Conservation (phyloP, 2,797 vertebrate genomes). For the Echeneis naucrates region DNA sequence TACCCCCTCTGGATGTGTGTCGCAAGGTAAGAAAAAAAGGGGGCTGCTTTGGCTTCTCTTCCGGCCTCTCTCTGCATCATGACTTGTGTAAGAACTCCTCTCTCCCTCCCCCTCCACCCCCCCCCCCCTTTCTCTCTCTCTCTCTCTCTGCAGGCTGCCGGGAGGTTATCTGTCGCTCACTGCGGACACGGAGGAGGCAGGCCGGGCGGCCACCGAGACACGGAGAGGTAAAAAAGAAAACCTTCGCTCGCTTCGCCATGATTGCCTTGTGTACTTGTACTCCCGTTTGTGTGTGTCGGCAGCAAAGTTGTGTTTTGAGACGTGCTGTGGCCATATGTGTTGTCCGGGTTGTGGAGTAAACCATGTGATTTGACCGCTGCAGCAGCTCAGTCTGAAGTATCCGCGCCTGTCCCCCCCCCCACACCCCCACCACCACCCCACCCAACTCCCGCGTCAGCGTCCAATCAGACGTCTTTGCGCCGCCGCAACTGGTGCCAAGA, state of each 20-base stretch:
- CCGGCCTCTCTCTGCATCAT: conserved; percentile 59
- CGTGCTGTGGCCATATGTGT: background rate
- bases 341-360: conserved; percentile 15
- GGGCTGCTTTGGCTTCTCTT: conserved; percentile 51
- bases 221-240: conserved; percentile 69
- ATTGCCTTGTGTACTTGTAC: background rate
- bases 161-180: conserved; percentile 43
- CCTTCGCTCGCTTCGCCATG: conserved; percentile 14
- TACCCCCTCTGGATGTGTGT: conserved; percentile 75
- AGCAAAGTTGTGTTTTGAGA: background rate
- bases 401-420: conserved; percentile 13
- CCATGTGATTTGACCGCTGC: conserved; percentile 37
- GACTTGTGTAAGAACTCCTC: conserved; percentile 62
- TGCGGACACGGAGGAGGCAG: conserved; percentile 65
- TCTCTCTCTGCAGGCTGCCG: conserved; percentile 46
- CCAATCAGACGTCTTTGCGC: conserved; percentile 76
- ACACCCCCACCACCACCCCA: no score
- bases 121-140: conserved; percentile 44
- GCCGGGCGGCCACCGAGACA: conserved; percentile 49
- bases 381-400: conserved; percentile 35
- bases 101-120: conserved; percentile 42
- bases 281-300: background rate
- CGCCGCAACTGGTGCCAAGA: conserved; percentile 71
- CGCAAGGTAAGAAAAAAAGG: conserved; percentile 68
- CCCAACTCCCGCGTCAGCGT: conserved; percentile 45